Evolutionary conservation across 2,888 invertebrate species (phyloP).

Genomic region (Quadroppia sp.): DNA sequence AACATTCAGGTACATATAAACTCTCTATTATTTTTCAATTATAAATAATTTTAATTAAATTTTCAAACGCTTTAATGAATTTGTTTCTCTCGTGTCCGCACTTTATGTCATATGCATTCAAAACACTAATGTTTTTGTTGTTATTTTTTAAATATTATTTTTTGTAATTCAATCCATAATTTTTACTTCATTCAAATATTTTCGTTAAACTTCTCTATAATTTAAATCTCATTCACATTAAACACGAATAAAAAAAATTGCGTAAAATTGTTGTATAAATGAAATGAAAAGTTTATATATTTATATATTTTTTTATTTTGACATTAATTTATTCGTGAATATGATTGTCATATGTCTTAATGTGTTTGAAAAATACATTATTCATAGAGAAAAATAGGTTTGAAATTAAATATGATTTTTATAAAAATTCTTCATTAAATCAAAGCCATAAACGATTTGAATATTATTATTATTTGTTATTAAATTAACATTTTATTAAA

Average conservation of each 20-base stretch:
- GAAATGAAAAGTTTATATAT: slow-evolving; percentile 2
- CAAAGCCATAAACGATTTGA: neutral
- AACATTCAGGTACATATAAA: slow-evolving; percentile 12
- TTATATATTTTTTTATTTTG: neutral
- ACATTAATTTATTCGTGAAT: slow-evolving; percentile 20
- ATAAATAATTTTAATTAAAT: neutral
- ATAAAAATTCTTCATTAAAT: neutral
- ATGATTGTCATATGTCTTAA: slow-evolving; percentile 29
- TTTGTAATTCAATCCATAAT: no score
- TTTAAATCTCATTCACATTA: neutral
- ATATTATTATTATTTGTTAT: neutral
- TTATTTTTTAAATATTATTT: no score
- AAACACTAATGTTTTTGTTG: no score
- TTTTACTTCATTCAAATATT: neutral
- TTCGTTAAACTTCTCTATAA: no score
- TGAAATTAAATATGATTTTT: neutral
- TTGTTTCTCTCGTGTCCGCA: neutral
- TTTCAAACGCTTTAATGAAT: neutral
- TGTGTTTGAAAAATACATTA: neutral
- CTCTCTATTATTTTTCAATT: neutral
- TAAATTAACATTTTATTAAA: neutral
- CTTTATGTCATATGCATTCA: neutral
- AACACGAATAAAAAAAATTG: neutral
- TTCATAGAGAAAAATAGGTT: neutral
- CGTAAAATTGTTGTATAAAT: neutral